phyloP scores from a whole-genome alignment of 2,888 invertebrate genomes.

The Leptothorax acervorum region DNA sequence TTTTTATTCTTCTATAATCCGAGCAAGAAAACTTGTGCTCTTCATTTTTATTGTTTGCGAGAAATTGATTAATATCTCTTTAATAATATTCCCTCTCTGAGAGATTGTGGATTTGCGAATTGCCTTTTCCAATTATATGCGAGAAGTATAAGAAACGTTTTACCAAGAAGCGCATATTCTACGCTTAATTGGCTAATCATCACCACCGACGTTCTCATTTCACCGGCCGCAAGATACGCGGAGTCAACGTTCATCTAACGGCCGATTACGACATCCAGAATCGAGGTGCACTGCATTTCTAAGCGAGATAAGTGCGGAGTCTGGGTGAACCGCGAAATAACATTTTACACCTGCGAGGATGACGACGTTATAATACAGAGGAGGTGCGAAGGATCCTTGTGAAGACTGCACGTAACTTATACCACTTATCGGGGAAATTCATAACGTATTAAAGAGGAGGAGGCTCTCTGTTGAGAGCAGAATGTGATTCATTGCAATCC shows the following conservation, averaged over 20 bases:
- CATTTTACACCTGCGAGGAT: background rate
- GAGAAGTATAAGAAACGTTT: conserved; percentile 14
- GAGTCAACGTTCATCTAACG: conserved; percentile 42
- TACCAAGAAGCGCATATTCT: conserved; percentile 31
- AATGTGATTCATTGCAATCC: background rate
- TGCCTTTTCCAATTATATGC: conserved; percentile 18
- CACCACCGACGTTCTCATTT: conserved; percentile 59
- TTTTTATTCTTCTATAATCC: background rate
- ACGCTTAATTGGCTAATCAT: conserved; percentile 55
- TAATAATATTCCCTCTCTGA: background rate
- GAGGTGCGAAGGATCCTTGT: too few relatives aligned
- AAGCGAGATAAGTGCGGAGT: conserved; percentile 5
- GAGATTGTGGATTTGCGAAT: background rate
- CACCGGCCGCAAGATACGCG: conserved; percentile 25
- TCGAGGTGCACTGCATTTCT: background rate
- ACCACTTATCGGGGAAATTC: background rate
- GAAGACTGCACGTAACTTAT: background rate
- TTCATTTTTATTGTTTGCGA: background rate
- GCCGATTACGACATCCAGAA: conserved; percentile 33
- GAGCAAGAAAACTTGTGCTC: background rate
- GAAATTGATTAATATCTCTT: background rate
- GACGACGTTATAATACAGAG: background rate
- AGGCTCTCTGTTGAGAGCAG: background rate
- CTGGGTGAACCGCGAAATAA: background rate
- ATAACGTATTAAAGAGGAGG: background rate